Percentiles rank a stretch among this genome's conserved stretches.
These are phyloP conservation scores for Jaculus jaculus DNA, from an alignment of 2,113 vertebrate species.

Conservation along the genomic window DNA sequence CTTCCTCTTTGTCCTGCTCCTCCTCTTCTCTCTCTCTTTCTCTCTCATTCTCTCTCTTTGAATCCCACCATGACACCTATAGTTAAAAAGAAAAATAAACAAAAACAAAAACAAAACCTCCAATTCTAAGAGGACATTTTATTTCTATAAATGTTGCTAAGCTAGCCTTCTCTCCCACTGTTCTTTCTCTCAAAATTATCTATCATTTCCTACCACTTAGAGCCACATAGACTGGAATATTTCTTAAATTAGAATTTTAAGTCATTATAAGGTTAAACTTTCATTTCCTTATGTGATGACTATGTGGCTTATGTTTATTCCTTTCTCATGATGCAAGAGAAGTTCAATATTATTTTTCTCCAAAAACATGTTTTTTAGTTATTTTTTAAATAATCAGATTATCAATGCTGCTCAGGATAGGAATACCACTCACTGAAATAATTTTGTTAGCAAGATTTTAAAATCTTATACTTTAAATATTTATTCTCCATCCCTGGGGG, in stretches of 20 bases:
- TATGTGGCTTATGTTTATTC: background rate
- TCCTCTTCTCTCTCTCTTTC: too few species aligned
- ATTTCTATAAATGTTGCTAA: too few species aligned
- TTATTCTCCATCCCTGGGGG: background rate
- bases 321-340: background rate
- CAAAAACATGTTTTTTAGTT: background rate
- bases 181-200: too few species aligned
- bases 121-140: too few species aligned
- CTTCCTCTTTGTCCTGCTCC: too few species aligned
- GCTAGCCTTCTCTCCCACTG: too few species aligned
- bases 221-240: background rate
- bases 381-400: background rate
- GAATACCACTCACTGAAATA: background rate
- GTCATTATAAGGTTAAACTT: background rate
- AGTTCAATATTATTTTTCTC: background rate
- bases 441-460: background rate
- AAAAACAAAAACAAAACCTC: too few species aligned
- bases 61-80: too few species aligned
- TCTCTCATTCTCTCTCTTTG: too few species aligned
- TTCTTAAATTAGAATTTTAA: slow-evolving; percentile 16
- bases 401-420: background rate
- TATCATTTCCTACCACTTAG: background rate
- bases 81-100: too few species aligned
- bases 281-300: background rate
- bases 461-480: background rate